phyloP scores from a whole-genome alignment of 1,140 invertebrate species.

The Arctopsyche grandis region DNA sequence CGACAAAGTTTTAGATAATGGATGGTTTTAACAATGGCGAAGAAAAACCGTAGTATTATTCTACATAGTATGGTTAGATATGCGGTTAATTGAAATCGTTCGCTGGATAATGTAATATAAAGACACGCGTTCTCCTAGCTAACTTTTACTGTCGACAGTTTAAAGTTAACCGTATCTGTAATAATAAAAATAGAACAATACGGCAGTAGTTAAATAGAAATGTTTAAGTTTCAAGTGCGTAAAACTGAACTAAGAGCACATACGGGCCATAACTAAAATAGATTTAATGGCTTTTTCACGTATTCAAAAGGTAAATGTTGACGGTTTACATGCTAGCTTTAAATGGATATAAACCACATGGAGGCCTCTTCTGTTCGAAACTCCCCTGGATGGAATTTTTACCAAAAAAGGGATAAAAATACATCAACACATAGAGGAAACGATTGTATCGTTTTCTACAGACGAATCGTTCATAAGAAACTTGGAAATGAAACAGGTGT shows the following conservation, averaged over 20 bases:
- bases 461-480: background rate
- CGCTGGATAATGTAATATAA: too few relatives aligned
- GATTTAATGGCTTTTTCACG: constrained; percentile 3
- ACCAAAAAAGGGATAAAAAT: background rate
- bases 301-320: background rate
- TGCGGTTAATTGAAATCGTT: too few relatives aligned
- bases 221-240: background rate
- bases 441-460: background rate
- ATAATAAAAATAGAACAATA: too few relatives aligned
- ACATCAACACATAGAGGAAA: background rate
- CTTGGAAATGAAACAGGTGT: background rate
- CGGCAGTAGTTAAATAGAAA: background rate
- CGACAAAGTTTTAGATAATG: background rate
- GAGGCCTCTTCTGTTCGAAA: background rate
- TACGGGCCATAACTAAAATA: background rate
- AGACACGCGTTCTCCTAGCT: too few relatives aligned
- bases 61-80: too few relatives aligned
- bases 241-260: background rate
- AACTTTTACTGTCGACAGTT: too few relatives aligned
- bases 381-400: background rate
- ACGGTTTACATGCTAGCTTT: background rate
- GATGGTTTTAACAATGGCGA: background rate
- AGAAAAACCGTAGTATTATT: too few relatives aligned
- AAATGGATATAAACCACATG: constrained; percentile 11
- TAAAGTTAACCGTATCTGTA: too few relatives aligned